A percentile compares a stretch with the other conserved stretches of the same genome.
Conservation (phyloP, 37 sponge, comb jelly and placozoan genomes). For the Dysidea cf. avara region DNA sequence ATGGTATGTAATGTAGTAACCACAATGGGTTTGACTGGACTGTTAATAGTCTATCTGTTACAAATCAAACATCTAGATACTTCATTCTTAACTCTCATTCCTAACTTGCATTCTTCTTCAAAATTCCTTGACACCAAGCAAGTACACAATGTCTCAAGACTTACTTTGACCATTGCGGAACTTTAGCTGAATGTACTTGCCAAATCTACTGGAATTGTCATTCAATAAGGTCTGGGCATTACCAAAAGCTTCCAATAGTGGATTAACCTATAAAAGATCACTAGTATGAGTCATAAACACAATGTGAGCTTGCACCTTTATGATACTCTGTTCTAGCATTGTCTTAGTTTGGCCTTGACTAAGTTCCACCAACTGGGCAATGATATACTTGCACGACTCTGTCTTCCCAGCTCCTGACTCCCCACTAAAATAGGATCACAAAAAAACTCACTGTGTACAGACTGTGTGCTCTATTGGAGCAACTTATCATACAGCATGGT, state of each 20-base stretch:
- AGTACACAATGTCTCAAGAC: too few relatives aligned
- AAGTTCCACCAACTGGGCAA: constrained; percentile 59
- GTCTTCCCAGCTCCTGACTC: constrained; percentile 90
- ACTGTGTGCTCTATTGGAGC: too few relatives aligned
- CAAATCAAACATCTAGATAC: too few relatives aligned
- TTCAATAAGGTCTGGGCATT: constrained; percentile 86
- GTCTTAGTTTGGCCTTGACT: constrained; percentile 47
- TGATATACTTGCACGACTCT: constrained; percentile 69
- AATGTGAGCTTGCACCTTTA: constrained; percentile 54
- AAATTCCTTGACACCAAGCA: too few relatives aligned
- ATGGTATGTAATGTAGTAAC: too few relatives aligned
- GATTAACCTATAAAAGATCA: constrained; percentile 48
- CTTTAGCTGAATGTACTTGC: constrained; percentile 85
- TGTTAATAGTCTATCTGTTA: too few relatives aligned
- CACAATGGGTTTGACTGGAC: too few relatives aligned
- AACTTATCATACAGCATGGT: too few relatives aligned
- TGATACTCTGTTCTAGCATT: constrained; percentile 67
- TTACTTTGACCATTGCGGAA: constrained; percentile 67
- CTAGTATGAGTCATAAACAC: too few relatives aligned
- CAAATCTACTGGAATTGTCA: constrained; percentile 90
- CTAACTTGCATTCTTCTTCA: too few relatives aligned
- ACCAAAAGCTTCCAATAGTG: constrained; percentile 82
- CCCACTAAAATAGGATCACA: constrained; percentile 36
- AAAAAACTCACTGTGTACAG: too few relatives aligned
- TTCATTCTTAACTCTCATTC: too few relatives aligned